Percentiles rank a stretch among this genome's conserved stretches.
Conservation (phyloP, 2,888 invertebrate genomes). For the Coremacera marginata region DNA sequence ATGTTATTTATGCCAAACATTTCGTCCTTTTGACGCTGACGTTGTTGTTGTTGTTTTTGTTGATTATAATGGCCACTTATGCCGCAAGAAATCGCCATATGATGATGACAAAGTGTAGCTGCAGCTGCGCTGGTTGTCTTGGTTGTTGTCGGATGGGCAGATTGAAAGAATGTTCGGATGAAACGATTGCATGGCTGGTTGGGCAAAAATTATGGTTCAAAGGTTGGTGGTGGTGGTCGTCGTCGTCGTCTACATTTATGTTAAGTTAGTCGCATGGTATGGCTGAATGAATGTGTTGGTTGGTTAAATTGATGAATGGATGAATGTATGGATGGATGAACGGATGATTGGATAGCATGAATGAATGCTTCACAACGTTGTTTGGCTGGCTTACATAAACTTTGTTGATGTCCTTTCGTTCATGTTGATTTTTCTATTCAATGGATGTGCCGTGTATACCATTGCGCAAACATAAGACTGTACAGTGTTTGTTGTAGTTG, state of each 20-base stretch:
- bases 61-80: conserved; percentile 35
- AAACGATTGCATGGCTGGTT: no score
- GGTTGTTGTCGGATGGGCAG: no score
- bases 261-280: no score
- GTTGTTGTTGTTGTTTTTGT: background rate
- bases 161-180: no score
- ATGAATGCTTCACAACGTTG: background rate
- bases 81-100: conserved; percentile 40
- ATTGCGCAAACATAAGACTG: background rate
- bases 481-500: background rate
- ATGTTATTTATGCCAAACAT: conserved; percentile 3
- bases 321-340: background rate
- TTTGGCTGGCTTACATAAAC: conserved; percentile 10
- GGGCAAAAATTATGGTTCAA: no score
- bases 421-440: conserved; percentile 17
- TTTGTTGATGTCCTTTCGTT: conserved; percentile 23
- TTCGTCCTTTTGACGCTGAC: background rate
- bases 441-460: background rate
- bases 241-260: background rate
- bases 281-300: no score
- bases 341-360: background rate
- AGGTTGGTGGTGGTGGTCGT: background rate
- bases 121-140: background rate
- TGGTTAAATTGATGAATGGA: no score
- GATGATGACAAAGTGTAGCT: conserved; percentile 34